Conservation (phyloP, 1,140 invertebrate species). For the Ips typographus region DNA sequence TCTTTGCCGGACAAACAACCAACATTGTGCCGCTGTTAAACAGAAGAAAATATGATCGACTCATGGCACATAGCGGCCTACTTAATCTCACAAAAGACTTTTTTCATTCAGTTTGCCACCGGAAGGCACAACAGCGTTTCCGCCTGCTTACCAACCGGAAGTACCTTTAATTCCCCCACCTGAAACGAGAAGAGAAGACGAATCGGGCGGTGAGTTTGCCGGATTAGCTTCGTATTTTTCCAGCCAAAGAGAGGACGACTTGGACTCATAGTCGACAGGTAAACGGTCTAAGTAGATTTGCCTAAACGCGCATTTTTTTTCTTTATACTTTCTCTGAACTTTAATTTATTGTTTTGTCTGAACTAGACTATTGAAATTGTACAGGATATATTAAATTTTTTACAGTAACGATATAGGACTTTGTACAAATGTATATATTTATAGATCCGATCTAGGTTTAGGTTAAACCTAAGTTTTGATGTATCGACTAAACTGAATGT, state of each 20-base stretch:
- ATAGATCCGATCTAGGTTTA: not conserved
- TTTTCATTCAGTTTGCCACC: constrained; percentile 14
- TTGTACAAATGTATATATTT: constrained; percentile 10
- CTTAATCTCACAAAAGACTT: no score
- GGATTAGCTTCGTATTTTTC: constrained; percentile 86
- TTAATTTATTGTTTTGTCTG: constrained; percentile 5
- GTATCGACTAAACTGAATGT: constrained; percentile 11
- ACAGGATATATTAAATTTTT: constrained; percentile 11
- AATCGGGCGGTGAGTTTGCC: constrained; percentile 73
- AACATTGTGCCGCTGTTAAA: no score
- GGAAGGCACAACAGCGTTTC: not conserved
- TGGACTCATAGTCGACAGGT: constrained; percentile 46
- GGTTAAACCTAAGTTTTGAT: not conserved
- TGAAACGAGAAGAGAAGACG: constrained; percentile 52
- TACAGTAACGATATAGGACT: not conserved
- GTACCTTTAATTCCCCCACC: constrained; percentile 35
- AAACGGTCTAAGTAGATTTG: not conserved
- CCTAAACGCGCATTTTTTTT: not conserved
- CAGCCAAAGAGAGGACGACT: constrained; percentile 76
- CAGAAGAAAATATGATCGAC: not conserved
- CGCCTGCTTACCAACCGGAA: constrained; percentile 1
- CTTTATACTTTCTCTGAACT: not conserved
- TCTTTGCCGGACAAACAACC: no score
- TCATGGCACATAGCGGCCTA: not conserved
- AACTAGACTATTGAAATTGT: constrained; percentile 7